phyloP scores from a whole-genome alignment of 2,113 vertebrate species.

The Colius striatus region DNA sequence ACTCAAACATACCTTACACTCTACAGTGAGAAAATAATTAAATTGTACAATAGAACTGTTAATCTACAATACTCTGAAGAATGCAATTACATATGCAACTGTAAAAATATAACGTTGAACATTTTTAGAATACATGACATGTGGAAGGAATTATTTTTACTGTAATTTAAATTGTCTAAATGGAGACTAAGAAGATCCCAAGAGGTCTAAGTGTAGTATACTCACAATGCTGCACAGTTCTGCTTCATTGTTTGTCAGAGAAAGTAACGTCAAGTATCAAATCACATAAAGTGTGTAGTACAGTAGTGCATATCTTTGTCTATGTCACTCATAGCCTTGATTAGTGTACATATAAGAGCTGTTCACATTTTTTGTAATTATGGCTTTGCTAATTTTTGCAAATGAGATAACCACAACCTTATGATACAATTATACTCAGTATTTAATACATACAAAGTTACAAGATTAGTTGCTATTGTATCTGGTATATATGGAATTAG shows the following conservation, averaged over 20 bases:
- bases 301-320: neutral
- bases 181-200: neutral
- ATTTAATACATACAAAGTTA: slow-evolving; percentile 31
- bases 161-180: neutral
- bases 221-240: neutral
- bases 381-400: slow-evolving; percentile 36
- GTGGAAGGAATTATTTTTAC: neutral
- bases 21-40: neutral
- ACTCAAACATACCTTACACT: neutral
- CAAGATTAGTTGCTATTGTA: neutral
- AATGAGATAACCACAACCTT: neutral
- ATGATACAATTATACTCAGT: slow-evolving; percentile 2
- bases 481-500: slow-evolving; percentile 17
- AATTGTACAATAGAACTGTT: neutral
- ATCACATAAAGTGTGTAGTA: neutral
- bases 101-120: neutral
- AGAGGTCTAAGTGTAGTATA: neutral
- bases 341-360: neutral
- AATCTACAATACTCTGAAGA: neutral
- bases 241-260: neutral
- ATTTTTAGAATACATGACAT: neutral
- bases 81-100: neutral
- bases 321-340: neutral
- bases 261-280: neutral
- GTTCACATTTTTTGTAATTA: neutral